Evolutionary conservation across 2,888 invertebrate species (phyloP).

Genomic region (Punctoribates punctum): DNA sequence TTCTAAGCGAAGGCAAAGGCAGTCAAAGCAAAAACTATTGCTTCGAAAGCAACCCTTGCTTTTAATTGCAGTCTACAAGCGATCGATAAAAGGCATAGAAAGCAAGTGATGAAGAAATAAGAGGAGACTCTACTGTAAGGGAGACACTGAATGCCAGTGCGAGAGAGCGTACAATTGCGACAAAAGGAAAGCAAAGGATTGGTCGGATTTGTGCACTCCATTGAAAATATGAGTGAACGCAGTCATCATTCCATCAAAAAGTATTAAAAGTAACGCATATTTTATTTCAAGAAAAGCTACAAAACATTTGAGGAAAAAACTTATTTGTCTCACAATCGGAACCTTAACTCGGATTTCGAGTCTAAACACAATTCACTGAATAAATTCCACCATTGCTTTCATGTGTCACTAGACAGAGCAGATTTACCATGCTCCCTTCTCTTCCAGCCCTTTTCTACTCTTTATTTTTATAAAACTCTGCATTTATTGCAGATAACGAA

Average conservation of each 20-base stretch:
- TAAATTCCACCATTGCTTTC: background rate
- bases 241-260: background rate
- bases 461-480: background rate
- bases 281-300: background rate
- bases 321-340: background rate
- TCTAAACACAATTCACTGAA: background rate
- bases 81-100: slow-evolving; percentile 12
- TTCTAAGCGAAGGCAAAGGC: slow-evolving; percentile 15
- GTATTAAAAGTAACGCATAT: slow-evolving; percentile 5
- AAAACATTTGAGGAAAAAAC: background rate
- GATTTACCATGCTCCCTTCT: no score
- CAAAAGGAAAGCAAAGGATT: slow-evolving; percentile 5
- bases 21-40: slow-evolving; percentile 18
- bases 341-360: background rate
- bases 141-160: background rate
- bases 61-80: slow-evolving; percentile 10
- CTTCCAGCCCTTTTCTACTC: background rate
- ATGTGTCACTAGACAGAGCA: no score
- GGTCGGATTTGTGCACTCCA: background rate
- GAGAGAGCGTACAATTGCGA: background rate
- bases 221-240: slow-evolving; percentile 5
- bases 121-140: slow-evolving; percentile 3
- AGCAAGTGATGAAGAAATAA: slow-evolving; percentile 27
- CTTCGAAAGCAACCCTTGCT: slow-evolving; percentile 16
- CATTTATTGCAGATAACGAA: background rate